phyloP scores from a whole-genome alignment of 1,140 invertebrate species.

The Macrobrachium rosenbergii region DNA sequence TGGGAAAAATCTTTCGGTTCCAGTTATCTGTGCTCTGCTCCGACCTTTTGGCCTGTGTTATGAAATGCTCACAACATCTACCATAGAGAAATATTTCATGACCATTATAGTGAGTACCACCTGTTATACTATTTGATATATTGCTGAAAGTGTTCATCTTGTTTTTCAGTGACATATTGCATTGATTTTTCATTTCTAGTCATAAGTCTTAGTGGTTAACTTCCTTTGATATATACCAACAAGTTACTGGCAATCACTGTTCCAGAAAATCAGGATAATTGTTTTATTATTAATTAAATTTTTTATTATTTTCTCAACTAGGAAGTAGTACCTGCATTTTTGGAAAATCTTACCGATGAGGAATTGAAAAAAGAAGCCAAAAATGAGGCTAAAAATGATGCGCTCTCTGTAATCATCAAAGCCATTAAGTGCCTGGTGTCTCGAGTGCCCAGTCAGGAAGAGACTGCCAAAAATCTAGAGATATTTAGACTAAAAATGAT shows the following conservation, averaged over 20 bases:
- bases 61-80: conserved; percentile 90
- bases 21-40: conserved; percentile 86
- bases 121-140: too few species aligned
- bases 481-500: conserved; percentile 98
- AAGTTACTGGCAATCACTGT: too few species aligned
- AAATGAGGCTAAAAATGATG: conserved; percentile 94
- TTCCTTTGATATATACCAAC: neutral
- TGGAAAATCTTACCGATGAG: conserved; percentile 96
- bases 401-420: conserved; percentile 90
- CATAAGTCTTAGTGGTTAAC: neutral
- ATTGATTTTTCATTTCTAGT: neutral
- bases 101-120: conserved; percentile 85
- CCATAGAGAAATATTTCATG: conserved; percentile 93
- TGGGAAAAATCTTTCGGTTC: conserved; percentile 80
- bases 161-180: neutral
- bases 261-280: too few species aligned
- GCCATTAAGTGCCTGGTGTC: conserved; percentile 89
- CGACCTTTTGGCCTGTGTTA: conserved; percentile 93
- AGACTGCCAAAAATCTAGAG: conserved; percentile 89
- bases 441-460: conserved; percentile 83
- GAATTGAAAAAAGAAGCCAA: conserved; percentile 97
- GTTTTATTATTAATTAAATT: neutral
- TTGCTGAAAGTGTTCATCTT: neutral
- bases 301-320: conserved; percentile 69
- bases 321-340: conserved; percentile 91